Evolutionary conservation across 2,888 invertebrate genomes (phyloP).

Genomic region (Lottia scabra): DNA sequence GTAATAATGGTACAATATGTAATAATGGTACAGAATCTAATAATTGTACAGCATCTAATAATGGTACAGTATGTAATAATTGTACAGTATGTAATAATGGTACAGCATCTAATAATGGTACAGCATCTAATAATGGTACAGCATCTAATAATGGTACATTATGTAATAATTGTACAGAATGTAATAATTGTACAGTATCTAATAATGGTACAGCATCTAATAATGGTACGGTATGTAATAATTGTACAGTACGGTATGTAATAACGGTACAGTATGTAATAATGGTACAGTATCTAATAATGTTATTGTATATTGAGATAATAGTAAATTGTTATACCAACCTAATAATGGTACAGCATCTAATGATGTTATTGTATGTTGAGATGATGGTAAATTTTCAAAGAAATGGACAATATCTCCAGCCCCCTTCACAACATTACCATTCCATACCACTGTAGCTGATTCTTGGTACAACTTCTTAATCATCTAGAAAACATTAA

Average conservation of each 20-base stretch:
- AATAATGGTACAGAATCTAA: slow-evolving; percentile 74
- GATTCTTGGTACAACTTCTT: slow-evolving; percentile 85
- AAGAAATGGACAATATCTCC: slow-evolving; percentile 88
- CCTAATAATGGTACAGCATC: slow-evolving; percentile 88
- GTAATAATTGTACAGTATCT: slow-evolving; percentile 82
- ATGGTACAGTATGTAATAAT: slow-evolving; percentile 89
- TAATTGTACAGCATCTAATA: slow-evolving; percentile 74
- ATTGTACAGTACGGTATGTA: no score
- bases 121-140: slow-evolving; percentile 76
- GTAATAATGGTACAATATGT: slow-evolving; percentile 72
- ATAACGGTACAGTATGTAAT: not conserved
- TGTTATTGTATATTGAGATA: slow-evolving; percentile 81
- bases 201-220: slow-evolving; percentile 88
- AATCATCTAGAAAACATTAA: slow-evolving; percentile 67
- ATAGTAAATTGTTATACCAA: slow-evolving; percentile 78
- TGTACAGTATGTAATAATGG: slow-evolving; percentile 73
- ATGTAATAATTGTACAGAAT: slow-evolving; percentile 80
- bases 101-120: no score
- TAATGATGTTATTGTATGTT: slow-evolving; percentile 81
- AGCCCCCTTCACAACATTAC: slow-evolving; percentile 84
- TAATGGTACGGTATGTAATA: slow-evolving; percentile 75
- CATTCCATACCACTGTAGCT: slow-evolving; percentile 92
- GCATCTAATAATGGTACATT: slow-evolving; percentile 84
- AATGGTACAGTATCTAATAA: slow-evolving; percentile 89
- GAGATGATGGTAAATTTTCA: slow-evolving; percentile 84